Conservation (phyloP, 2,888 invertebrate genomes). For the Eurytoma adleriae region DNA sequence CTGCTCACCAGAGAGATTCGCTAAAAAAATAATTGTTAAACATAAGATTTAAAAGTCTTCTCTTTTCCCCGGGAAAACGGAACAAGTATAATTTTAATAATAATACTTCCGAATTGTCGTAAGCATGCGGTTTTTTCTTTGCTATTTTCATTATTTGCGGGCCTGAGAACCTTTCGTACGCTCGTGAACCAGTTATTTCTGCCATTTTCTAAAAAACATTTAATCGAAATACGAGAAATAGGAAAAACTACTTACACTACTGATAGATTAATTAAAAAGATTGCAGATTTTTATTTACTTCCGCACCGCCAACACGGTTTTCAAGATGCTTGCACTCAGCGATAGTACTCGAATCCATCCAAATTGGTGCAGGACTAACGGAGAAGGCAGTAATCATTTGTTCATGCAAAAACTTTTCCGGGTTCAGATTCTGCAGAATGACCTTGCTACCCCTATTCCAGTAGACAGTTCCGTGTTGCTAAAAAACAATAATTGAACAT, state of each 20-base stretch:
- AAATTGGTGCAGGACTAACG: constrained; percentile 89
- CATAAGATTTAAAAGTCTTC: too few species aligned
- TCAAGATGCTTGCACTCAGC: constrained; percentile 88
- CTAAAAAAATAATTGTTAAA: constrained; percentile 76
- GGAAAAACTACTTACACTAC: not conserved
- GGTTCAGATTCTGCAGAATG: constrained; percentile 82
- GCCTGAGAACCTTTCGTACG: constrained; percentile 94
- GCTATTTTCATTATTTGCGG: constrained; percentile 94
- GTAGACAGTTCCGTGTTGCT: constrained; percentile 99
- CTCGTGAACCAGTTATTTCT: constrained; percentile 89
- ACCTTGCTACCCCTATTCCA: constrained; percentile 89
- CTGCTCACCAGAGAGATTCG: constrained; percentile 95
- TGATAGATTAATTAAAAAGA: not conserved
- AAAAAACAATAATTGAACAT: constrained; percentile 52
- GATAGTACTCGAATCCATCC: constrained; percentile 96
- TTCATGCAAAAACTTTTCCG: constrained; percentile 87
- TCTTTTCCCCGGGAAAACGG: not conserved
- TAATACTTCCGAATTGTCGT: constrained; percentile 84
- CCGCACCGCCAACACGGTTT: constrained; percentile 86
- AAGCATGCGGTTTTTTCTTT: constrained; percentile 83
- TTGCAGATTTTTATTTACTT: constrained; percentile 76
- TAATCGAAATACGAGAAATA: not conserved
- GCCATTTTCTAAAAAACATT: constrained; percentile 82
- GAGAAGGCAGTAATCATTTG: constrained; percentile 90
- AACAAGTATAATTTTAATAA: not conserved